Conservation (phyloP, 2,113 vertebrate genomes). For the Myiopsitta monachus region DNA sequence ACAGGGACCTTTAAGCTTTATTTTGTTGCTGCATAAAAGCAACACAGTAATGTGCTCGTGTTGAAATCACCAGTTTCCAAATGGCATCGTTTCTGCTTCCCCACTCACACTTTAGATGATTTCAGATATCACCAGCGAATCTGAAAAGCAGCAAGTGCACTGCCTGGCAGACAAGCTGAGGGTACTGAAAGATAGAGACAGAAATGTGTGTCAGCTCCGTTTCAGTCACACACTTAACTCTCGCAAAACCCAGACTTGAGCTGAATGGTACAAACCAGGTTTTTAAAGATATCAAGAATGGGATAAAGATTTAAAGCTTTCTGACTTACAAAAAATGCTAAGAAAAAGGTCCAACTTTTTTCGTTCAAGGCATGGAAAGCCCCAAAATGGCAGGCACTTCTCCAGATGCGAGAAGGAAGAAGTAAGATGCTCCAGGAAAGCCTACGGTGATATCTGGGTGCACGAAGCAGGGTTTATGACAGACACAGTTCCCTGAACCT, state of each 20-base stretch:
- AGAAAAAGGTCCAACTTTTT: neutral
- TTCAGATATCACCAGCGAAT: neutral
- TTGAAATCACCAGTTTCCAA: conserved; percentile 25
- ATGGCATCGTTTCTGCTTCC: conserved; percentile 7
- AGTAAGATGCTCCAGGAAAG: neutral
- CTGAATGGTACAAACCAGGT: neutral
- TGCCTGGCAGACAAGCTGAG: neutral
- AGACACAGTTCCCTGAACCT: neutral
- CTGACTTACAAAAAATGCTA: neutral
- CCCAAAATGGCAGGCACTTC: neutral
- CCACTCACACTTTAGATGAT: neutral
- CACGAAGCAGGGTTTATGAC: neutral
- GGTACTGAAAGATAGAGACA: neutral
- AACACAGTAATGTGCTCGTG: neutral
- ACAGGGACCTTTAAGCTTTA: neutral
- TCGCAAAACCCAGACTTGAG: neutral
- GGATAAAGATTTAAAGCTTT: neutral
- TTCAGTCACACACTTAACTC: neutral
- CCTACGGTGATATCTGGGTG: neutral
- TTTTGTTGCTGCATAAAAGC: neutral
- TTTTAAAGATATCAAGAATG: neutral
- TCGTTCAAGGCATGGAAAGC: neutral
- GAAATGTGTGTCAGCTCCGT: neutral
- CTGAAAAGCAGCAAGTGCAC: neutral
- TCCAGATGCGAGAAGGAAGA: neutral